Base-by-base conservation (phyloP, 2,888 invertebrate species). In the Chymomyza caudatula region DNA sequence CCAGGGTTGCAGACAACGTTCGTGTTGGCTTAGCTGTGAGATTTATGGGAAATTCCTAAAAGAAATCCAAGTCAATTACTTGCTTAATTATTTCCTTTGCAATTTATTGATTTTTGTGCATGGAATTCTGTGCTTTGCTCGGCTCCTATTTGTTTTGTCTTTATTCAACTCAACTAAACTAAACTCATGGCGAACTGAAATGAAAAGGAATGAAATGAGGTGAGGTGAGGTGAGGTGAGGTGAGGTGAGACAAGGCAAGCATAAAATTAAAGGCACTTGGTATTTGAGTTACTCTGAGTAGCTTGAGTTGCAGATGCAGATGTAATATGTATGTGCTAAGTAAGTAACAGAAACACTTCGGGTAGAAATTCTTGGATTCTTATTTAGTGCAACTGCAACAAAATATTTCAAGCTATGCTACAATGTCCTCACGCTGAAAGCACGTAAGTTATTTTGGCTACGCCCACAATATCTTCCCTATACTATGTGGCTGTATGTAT, bases 41-140 rank as follows among this genome's bases (percentile, higher is more conserved):
- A 85, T 87, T 87, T 86, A 87, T 86, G 85, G 82, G 77, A 79
- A 86, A 86, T 87, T 86, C 79, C 76, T 79, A 84, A 85, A 83
- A 81, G 86, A 82, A 87, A 85, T 85, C 87, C 85, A 85, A 85
- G 85, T 85, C 87, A 85, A 85, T 85, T 85, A 87, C 82, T 82
- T 85, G 85, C 86, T 83, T 83, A 83, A 83, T 83, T 83, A 83
- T 83, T 83, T 83, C 83, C 83, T 83, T 83, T 82, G 83, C 84
- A 83, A 83, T 83, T 83, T 83, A 83, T 83, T 77, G 83, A 83
- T 83, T 83, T 85, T 76, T 79, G 70, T 71, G 63, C 60, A 69
- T 70, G 79, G 77, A 81, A 81, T 81, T 20, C 51, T 43, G 4
- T 47, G 51, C 51, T 20, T 20, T 20, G 51, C 51, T 51, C 20